These are phyloP conservation scores for Eupeodes corollae DNA, from an alignment of 1,140 invertebrate genomes.

Conservation along the genomic window DNA sequence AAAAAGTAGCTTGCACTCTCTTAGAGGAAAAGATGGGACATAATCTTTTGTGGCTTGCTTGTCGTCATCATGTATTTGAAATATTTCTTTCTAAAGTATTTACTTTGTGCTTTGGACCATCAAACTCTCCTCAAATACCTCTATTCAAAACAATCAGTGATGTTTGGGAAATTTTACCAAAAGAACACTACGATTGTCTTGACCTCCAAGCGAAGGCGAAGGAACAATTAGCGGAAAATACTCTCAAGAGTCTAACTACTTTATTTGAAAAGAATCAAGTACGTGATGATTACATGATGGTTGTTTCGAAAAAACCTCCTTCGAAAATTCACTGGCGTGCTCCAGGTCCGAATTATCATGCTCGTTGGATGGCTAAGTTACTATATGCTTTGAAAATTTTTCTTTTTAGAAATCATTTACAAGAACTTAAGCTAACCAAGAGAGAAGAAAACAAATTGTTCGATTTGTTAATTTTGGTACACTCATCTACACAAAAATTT, in stretches of 20 bases:
- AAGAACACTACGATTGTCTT: not conserved
- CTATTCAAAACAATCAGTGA: not conserved
- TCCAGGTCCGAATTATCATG: not conserved
- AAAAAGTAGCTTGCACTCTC: no score
- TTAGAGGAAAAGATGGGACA: no score
- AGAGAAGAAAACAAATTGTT: no score
- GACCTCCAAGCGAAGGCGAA: not conserved
- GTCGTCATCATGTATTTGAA: no score
- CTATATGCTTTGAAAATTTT: not conserved
- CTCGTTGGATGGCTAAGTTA: constrained; percentile 1
- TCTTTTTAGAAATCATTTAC: no score
- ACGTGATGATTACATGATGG: not conserved
- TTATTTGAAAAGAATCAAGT: not conserved
- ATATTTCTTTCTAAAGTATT: no score
- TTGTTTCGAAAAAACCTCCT: not conserved
- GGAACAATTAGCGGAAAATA: no score
- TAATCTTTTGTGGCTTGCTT: no score
- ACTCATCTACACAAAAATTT: no score
- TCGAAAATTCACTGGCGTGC: constrained; percentile 1
- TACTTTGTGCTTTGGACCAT: not conserved
- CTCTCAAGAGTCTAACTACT: no score
- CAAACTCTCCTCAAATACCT: not conserved
- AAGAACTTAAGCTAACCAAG: no score
- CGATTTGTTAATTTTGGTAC: no score
- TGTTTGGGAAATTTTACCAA: not conserved